phyloP scores from a whole-genome alignment of 2,888 invertebrate species.

The Prionchulus punctatus region DNA sequence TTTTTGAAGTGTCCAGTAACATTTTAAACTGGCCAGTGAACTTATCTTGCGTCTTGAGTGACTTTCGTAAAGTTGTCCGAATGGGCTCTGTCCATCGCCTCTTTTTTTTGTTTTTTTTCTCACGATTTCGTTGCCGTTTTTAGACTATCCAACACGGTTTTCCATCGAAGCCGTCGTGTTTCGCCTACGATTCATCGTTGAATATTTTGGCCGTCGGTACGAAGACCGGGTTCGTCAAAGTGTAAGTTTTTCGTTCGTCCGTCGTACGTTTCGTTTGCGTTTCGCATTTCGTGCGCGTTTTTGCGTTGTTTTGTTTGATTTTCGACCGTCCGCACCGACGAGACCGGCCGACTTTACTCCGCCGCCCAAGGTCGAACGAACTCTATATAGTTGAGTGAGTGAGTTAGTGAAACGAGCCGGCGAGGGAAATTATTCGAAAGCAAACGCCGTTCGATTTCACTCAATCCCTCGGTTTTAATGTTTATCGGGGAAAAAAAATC shows the following conservation, averaged over 20 bases:
- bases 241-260: constrained; percentile 43
- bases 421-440: too few relatives aligned
- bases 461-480: too few relatives aligned
- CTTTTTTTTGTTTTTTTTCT: background rate
- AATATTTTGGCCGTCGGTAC: constrained; percentile 79
- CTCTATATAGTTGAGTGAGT: too few relatives aligned
- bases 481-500: too few relatives aligned
- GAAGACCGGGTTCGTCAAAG: constrained; percentile 72
- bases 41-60: too few relatives aligned
- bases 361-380: too few relatives aligned
- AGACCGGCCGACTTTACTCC: background rate
- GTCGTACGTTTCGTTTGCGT: background rate
- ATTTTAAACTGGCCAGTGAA: too few relatives aligned
- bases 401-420: too few relatives aligned
- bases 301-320: background rate
- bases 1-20: too few relatives aligned
- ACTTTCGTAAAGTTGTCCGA: too few relatives aligned
- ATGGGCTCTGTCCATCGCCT: too few relatives aligned
- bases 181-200: constrained; percentile 77
- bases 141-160: constrained; percentile 94
- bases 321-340: background rate
- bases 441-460: too few relatives aligned
- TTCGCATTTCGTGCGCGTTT: background rate
- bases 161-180: constrained; percentile 80
- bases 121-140: constrained; percentile 24